A percentile compares a stretch with the other conserved stretches of the same genome.
Evolutionary conservation across 2,888 invertebrate genomes (phyloP).

Genomic region (Hipparchia semele): DNA sequence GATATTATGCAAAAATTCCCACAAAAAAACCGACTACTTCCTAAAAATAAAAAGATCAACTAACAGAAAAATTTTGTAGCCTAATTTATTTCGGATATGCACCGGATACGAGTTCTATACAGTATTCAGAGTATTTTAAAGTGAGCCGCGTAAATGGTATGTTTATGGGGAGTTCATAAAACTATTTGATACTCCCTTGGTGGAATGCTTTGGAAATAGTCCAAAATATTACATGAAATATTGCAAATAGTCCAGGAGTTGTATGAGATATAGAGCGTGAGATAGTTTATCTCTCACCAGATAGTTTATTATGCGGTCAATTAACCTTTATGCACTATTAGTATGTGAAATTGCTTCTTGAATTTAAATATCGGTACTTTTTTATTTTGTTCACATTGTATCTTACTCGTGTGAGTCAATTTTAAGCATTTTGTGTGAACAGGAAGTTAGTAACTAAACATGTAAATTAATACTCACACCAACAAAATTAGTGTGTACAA

Average conservation of each 20-base stretch:
- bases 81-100: conserved; percentile 9
- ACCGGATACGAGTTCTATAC: not conserved
- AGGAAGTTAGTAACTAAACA: too few species aligned
- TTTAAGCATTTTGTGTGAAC: too few species aligned
- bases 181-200: conserved; percentile 20
- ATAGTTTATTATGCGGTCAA: conserved; percentile 27
- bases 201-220: conserved; percentile 30
- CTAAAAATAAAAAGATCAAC: not conserved
- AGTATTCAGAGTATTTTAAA: conserved; percentile 3
- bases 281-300: conserved; percentile 23
- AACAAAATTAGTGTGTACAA: too few species aligned
- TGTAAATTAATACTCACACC: too few species aligned
- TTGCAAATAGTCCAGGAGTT: conserved; percentile 29
- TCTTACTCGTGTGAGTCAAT: too few species aligned
- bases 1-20: too few species aligned
- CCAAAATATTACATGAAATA: conserved; percentile 33
- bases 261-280: conserved; percentile 34
- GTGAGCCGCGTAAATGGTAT: conserved; percentile 6
- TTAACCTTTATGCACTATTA: conserved; percentile 18
- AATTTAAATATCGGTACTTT: not conserved
- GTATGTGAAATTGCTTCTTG: conserved; percentile 1
- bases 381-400: not conserved
- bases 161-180: conserved; percentile 23
- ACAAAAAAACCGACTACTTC: not conserved
- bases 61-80: not conserved